Evolutionary conservation across 2,888 invertebrate genomes (phyloP).

Genomic region (Luperina testacea): DNA sequence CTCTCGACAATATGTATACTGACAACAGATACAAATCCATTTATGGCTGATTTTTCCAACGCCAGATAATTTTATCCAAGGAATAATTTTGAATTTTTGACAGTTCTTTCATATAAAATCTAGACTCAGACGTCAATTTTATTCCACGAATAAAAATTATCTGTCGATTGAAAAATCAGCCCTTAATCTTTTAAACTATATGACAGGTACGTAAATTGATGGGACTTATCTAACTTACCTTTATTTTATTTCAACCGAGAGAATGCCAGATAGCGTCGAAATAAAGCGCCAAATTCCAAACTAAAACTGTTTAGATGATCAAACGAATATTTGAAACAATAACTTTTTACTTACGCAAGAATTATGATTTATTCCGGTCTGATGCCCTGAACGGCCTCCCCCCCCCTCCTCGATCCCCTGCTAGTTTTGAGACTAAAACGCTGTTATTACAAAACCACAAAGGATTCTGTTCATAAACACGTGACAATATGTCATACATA

Average conservation of each 20-base stretch:
- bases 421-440: background rate
- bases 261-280: conserved; percentile 16
- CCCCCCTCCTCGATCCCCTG: no score
- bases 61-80: no score
- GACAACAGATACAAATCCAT: conserved; percentile 39
- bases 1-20: conserved; percentile 9
- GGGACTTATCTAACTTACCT: background rate
- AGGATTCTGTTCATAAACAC: background rate
- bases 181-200: background rate
- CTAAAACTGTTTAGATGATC: background rate
- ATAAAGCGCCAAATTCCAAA: background rate
- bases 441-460: background rate
- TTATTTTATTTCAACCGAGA: background rate
- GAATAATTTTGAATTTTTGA: no score
- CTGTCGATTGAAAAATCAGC: no score
- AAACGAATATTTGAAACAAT: conserved; percentile 2
- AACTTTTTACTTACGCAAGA: background rate
- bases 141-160: no score
- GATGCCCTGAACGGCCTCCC: no score
- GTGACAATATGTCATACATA: background rate
- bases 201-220: conserved; percentile 16
- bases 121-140: no score
- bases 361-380: no score
- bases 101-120: no score
- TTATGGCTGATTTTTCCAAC: background rate